phyloP scores from a whole-genome alignment of 2,888 invertebrate genomes.

The Chymomyza caudatula region DNA sequence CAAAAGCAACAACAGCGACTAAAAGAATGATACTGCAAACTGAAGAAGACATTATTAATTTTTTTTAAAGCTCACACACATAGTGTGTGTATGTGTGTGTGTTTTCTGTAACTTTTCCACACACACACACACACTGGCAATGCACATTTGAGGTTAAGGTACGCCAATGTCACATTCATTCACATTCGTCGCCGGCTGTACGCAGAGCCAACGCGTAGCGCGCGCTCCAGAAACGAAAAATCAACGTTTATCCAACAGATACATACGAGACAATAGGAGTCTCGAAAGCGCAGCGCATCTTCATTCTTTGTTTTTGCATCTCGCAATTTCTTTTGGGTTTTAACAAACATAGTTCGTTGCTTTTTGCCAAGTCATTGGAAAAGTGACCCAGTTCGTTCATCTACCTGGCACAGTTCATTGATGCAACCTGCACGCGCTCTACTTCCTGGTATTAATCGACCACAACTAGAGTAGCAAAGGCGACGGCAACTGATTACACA shows the following conservation, averaged over 20 bases:
- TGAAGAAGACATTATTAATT: conserved; percentile 39
- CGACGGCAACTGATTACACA: not conserved
- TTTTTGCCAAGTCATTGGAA: conserved; percentile 68
- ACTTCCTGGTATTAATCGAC: conserved; percentile 49
- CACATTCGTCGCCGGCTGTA: conserved; percentile 56
- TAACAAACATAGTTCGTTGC: conserved; percentile 6
- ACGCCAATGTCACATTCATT: conserved; percentile 74
- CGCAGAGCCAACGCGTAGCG: conserved; percentile 42
- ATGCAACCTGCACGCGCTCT: conserved; percentile 54
- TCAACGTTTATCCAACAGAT: not conserved
- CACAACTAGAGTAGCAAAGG: too few relatives aligned
- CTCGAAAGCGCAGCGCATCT: conserved; percentile 21
- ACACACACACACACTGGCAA: conserved; percentile 33
- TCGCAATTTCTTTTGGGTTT: too few relatives aligned
- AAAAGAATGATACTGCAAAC: conserved; percentile 16
- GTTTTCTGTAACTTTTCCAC: conserved; percentile 27
- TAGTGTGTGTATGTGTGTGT: conserved; percentile 3
- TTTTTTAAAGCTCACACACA: conserved; percentile 31
- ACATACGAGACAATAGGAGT: not conserved
- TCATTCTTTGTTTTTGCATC: conserved; percentile 13
- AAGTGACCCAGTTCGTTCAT: conserved; percentile 62
- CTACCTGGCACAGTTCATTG: conserved; percentile 64
- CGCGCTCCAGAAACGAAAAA: conserved; percentile 18
- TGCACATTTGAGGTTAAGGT: conserved; percentile 74
- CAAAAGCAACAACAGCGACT: not conserved